These are phyloP conservation scores for Seriola quinqueradiata DNA, from an alignment of 2,113 vertebrate genomes.

Conservation along the genomic window DNA sequence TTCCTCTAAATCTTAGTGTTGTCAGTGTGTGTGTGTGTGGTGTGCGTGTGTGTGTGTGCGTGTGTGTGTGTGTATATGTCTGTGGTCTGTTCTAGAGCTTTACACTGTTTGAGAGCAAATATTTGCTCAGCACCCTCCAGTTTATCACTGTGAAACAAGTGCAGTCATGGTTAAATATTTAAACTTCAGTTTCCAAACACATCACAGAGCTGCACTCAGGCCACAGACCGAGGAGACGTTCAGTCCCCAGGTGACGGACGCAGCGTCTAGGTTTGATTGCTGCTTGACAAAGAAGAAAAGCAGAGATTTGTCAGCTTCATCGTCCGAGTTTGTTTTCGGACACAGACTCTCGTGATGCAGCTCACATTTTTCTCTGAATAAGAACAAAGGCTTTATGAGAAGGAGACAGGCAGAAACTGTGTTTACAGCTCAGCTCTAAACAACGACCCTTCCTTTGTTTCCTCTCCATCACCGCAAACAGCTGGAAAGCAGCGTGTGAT, in stretches of 20 bases:
- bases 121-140: constrained; percentile 15
- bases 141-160: constrained; percentile 17
- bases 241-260: neutral
- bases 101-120: constrained; percentile 35
- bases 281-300: neutral
- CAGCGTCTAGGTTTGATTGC: neutral
- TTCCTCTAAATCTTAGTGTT: neutral
- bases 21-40: too few relatives aligned
- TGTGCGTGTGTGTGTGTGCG: too few relatives aligned
- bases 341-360: neutral
- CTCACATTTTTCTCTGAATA: constrained; percentile 4
- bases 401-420: neutral
- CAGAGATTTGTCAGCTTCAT: neutral
- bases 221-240: neutral
- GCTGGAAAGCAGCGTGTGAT: constrained; percentile 17
- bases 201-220: neutral
- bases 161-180: constrained; percentile 35
- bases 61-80: neutral
- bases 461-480: constrained; percentile 11
- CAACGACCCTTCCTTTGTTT: constrained; percentile 29
- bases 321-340: neutral
- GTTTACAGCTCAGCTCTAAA: constrained; percentile 25
- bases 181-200: constrained; percentile 22
- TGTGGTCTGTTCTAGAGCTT: constrained; percentile 13
- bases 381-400: neutral